Base-by-base conservation (phyloP, 2,797 vertebrate species). In the Cossypha polioptera region DNA sequence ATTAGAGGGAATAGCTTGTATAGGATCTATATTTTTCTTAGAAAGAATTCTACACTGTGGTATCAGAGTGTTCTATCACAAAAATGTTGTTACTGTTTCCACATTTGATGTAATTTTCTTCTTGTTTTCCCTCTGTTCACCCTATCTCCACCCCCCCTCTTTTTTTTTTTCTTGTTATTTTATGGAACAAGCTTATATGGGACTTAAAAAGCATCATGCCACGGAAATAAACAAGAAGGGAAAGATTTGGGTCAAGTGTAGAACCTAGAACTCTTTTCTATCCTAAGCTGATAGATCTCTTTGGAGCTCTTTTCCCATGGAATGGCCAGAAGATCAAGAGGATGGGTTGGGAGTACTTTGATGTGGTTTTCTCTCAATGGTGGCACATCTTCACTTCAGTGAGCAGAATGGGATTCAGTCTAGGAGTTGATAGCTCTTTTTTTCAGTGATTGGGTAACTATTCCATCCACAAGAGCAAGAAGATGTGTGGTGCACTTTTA, bases 121-220 rank as follows among this genome's bases (percentile, higher is more conserved):
- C 38, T 7, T 40, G 6, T 45, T 43, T 9, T 3, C 11, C 4
- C 5, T 43, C 11, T 40, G 14, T 28, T 15, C 4, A 6, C 16
- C 10, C 9, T 5, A 6, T 24, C 3, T 26, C 2, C 19, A 2
- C 1, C 5, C 51, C 3, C 4, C 3, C 4, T 2, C 3, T 10
- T 18, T 42, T 42, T 42, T 42, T 42, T 12, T 31, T 21, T 74
- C 43, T 33, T 15, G 9, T 74, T 78, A 5, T 24, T 89, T 81
- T 58, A 42, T 35, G 19, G 19, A 77, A 47, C 19, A 79, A 48
- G 53, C 3, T 20, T 16, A 7, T 35, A 28, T 58, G 8, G 9
- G 29, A 54, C 40, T 58, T 66, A 26, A 45, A 76, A 71, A 57
- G 9, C 42, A n/a, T 67, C 28, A 13, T 59, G 19, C 19, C 28